These are phyloP conservation scores for Lissonota sp. DNA, from an alignment of 2,888 invertebrate genomes.

Conservation along the genomic window DNA sequence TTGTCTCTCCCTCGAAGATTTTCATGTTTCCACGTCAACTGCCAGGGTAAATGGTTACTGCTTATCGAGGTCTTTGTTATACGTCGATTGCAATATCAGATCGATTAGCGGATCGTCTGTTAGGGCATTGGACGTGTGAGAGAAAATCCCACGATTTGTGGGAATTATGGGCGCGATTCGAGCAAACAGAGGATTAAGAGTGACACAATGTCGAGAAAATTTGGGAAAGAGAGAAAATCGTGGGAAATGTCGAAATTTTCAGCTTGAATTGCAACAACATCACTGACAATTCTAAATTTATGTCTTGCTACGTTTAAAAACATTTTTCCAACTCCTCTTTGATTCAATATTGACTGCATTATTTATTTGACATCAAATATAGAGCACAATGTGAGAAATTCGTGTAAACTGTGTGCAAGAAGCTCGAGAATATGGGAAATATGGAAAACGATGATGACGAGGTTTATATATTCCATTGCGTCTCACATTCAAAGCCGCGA, in stretches of 20 bases:
- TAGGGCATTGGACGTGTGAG: neutral
- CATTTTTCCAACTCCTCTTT: neutral
- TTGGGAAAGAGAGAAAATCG: no score
- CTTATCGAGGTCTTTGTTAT: neutral
- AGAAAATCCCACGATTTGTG: no score
- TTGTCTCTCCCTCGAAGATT: neutral
- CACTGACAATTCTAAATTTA: no score
- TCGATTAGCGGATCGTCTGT: neutral
- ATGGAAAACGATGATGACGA: neutral
- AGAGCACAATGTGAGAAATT: neutral
- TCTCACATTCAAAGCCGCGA: conserved; percentile 5
- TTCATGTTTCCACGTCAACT: conserved; percentile 42
- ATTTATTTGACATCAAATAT: no score
- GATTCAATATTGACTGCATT: no score
- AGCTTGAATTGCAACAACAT: no score
- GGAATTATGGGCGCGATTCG: no score
- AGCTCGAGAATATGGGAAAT: neutral
- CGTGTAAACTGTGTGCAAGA: neutral
- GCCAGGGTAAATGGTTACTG: conserved; percentile 13
- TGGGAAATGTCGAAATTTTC: no score
- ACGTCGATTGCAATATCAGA: neutral
- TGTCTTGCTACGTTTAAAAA: no score
- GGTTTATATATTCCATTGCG: no score
- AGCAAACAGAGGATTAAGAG: no score
- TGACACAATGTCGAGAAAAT: no score